Evolutionary conservation across 2,113 vertebrate species (phyloP).

Genomic region (Cottus gobio): DNA sequence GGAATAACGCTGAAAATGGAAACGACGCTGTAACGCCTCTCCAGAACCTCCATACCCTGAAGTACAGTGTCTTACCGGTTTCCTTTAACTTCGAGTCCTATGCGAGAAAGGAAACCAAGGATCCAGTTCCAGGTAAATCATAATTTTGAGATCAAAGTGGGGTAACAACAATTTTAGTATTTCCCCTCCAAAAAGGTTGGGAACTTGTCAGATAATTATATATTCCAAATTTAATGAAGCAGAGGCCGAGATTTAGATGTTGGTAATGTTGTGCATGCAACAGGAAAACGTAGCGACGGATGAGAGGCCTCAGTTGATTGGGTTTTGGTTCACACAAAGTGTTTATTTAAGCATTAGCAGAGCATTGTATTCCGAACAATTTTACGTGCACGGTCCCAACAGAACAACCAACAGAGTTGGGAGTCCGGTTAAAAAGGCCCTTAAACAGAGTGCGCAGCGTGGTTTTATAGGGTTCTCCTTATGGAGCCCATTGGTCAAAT

Average conservation of each 20-base stretch:
- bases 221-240: not conserved
- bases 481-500: no score
- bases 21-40: not conserved
- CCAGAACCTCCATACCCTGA: slow-evolving; percentile 44
- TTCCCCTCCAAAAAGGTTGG: not conserved
- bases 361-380: no score
- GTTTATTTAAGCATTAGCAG: no score
- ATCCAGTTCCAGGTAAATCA: slow-evolving; percentile 56
- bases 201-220: not conserved
- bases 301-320: no score
- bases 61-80: slow-evolving; percentile 71
- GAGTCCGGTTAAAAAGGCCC: no score
- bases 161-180: not conserved
- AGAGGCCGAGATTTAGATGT: not conserved
- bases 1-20: slow-evolving; percentile 7
- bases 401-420: no score
- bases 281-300: no score
- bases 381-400: no score
- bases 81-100: slow-evolving; percentile 65
- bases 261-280: no score
- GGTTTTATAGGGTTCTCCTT: no score
- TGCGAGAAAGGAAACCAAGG: not conserved
- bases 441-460: no score
- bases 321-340: no score
- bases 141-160: not conserved